Percentiles rank a stretch among this genome's conserved stretches.
phyloP scores from a whole-genome alignment of 2,797 vertebrate genomes.

The Takifugu rubripes region DNA sequence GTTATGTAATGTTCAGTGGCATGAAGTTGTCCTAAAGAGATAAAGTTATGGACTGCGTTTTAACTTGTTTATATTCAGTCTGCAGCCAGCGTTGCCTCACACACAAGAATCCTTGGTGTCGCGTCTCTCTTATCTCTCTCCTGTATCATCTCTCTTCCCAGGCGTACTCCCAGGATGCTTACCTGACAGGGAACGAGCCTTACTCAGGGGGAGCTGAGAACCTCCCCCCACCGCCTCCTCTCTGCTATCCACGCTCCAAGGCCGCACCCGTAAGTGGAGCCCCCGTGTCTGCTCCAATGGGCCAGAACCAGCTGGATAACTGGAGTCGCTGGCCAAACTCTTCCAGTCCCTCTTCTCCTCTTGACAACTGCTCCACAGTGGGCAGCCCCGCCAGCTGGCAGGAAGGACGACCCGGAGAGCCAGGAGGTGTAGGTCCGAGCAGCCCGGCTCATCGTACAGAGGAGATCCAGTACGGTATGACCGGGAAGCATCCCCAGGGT shows the following conservation, averaged over 20 bases:
- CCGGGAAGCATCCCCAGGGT: conserved; percentile 67
- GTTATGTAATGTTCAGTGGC: conserved; percentile 23
- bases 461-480: conserved; percentile 81
- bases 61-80: conserved; percentile 25
- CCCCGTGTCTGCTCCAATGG: conserved; percentile 61
- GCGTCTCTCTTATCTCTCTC: conserved; percentile 11
- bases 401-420: conserved; percentile 67
- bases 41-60: conserved; percentile 4
- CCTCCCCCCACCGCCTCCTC: conserved; percentile 90
- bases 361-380: conserved; percentile 74
- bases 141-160: conserved; percentile 38
- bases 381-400: conserved; percentile 74
- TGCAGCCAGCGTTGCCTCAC: background rate
- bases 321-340: conserved; percentile 78
- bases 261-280: conserved; percentile 72
- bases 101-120: background rate
- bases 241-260: conserved; percentile 84
- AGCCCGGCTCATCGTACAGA: conserved; percentile 77
- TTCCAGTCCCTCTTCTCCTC: conserved; percentile 73
- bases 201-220: conserved; percentile 87
- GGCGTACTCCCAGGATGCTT: conserved; percentile 97
- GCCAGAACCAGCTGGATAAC: conserved; percentile 82
- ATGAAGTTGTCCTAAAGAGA: conserved; percentile 10
- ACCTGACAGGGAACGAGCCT: conserved; percentile 92
- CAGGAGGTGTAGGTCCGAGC: conserved; percentile 70